Conservation (phyloP, 2,113 vertebrate species). For the Myotis davidii region DNA sequence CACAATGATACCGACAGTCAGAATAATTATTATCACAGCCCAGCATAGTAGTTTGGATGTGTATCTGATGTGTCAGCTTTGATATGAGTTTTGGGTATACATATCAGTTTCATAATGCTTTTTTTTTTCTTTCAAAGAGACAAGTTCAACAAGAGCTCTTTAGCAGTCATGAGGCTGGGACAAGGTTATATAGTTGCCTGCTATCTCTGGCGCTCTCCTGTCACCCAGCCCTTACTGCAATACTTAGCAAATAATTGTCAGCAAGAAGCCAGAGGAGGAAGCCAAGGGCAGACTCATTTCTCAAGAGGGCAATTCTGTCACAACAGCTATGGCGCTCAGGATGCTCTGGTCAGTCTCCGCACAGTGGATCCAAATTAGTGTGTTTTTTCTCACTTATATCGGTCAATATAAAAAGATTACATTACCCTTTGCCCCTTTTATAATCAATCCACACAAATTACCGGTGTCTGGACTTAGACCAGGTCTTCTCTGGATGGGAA, state of each 20-base stretch:
- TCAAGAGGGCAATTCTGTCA: neutral
- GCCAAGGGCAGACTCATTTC: slow-evolving; percentile 49
- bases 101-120: slow-evolving; percentile 58
- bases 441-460: neutral
- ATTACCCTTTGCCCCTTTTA: neutral
- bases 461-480: neutral
- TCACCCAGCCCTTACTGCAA: slow-evolving; percentile 8
- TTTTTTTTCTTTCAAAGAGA: slow-evolving; percentile 63
- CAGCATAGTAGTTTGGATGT: slow-evolving; percentile 59
- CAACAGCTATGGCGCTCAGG: neutral
- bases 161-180: slow-evolving; percentile 68
- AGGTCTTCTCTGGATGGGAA: neutral
- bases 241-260: slow-evolving; percentile 67
- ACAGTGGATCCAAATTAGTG: neutral
- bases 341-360: neutral
- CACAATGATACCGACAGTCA: slow-evolving; percentile 59
- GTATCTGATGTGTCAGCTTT: slow-evolving; percentile 70
- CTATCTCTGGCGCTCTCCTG: slow-evolving; percentile 45
- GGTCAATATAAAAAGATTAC: neutral
- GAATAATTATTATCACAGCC: slow-evolving; percentile 70
- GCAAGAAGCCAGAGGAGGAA: slow-evolving; percentile 41
- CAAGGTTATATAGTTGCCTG: slow-evolving; percentile 66
- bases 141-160: slow-evolving; percentile 75
- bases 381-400: neutral
- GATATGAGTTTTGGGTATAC: slow-evolving; percentile 68